Conservation (phyloP, 2,797 vertebrate genomes). For the Lates japonicus region DNA sequence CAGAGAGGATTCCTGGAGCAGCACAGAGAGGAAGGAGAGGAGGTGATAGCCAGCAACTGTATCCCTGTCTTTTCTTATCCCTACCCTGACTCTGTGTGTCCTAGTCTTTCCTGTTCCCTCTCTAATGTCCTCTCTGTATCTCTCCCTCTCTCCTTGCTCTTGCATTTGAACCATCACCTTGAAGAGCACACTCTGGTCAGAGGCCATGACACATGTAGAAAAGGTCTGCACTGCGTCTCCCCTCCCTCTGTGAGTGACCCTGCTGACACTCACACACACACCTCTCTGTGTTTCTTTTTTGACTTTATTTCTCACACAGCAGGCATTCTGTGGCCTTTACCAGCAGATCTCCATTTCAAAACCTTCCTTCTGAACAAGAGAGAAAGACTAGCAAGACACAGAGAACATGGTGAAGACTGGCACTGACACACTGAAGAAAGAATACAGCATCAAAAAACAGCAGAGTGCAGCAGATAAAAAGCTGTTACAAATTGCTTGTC, state of each 20-base stretch:
- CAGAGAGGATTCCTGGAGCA: slow-evolving; percentile 38
- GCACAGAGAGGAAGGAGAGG: slow-evolving; percentile 18
- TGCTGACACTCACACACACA: slow-evolving; percentile 35
- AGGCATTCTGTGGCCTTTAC: slow-evolving; percentile 62
- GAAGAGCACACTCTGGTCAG: slow-evolving; percentile 49
- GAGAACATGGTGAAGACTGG: slow-evolving; percentile 4
- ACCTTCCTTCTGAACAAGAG: slow-evolving; percentile 48
- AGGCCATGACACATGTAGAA: slow-evolving; percentile 53
- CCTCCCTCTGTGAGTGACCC: slow-evolving; percentile 39
- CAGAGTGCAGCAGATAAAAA: slow-evolving; percentile 27
- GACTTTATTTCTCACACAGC: slow-evolving; percentile 69
- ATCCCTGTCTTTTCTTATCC: slow-evolving; percentile 16
- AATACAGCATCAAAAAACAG: slow-evolving; percentile 1
- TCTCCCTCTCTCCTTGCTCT: neutral
- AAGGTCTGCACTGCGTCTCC: slow-evolving; percentile 27
- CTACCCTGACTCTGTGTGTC: slow-evolving; percentile 1
- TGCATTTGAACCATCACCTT: slow-evolving; percentile 42
- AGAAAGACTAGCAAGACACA: slow-evolving; percentile 7
- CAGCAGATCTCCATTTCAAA: slow-evolving; percentile 78
- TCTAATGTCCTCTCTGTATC: slow-evolving; percentile 25
- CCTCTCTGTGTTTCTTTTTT: slow-evolving; percentile 42
- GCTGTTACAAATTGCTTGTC: slow-evolving; percentile 8
- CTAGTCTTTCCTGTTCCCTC: slow-evolving; percentile 23
- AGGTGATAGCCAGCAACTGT: slow-evolving; percentile 8
- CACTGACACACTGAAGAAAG: slow-evolving; percentile 15